Base-by-base conservation (phyloP, 2,888 invertebrate genomes). In the Nymphalis c-album region DNA sequence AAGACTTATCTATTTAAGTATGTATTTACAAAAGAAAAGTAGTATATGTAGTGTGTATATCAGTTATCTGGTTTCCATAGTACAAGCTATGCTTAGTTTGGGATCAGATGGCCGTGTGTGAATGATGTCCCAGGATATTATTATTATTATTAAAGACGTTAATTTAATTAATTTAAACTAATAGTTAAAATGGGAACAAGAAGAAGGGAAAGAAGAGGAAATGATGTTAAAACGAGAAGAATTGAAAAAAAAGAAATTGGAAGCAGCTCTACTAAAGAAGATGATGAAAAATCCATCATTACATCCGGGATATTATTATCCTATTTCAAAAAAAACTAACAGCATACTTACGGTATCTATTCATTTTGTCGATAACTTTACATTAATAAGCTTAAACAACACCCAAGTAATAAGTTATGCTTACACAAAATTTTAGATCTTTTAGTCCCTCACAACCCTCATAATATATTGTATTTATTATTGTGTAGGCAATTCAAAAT, bases 221-320 rank as follows among this genome's bases (percentile, higher is more conserved):
- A 73, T 74, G 46, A 71, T 71, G 48, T 53, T 72, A 2, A 87
- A 83, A 71, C 83, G 71, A 69, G 80, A 81, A 74, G 78, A 82
- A 64, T 67, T 76, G 26, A 74, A 74, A 67, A 83, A 81, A 60
- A 73, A 78, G 57, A 87, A 81, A 60, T 47, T 74, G 47, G 81
- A 88, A 71, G 80, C 78, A 40, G 71, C 74, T 2, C 62, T 86
- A 7, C 60, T 82, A n/a, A 80, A 76, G 65, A 90, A 88, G 70
- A 80, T 87, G 60, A 85, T 86, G 86, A 89, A 85, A 73, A 86
- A 88, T 64, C 89, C 89, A 22, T 81, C 73, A 0, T 73, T 80
- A 74, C 88, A 90, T 72, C 89, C 90, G 1, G 90, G 90, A 5
- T 91, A 82, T 65, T 4, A 73, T 2, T 91, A 82, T 60, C 89